Conservation (phyloP, 1,140 invertebrate genomes). For the Pseudomyrmex cubaensis region DNA sequence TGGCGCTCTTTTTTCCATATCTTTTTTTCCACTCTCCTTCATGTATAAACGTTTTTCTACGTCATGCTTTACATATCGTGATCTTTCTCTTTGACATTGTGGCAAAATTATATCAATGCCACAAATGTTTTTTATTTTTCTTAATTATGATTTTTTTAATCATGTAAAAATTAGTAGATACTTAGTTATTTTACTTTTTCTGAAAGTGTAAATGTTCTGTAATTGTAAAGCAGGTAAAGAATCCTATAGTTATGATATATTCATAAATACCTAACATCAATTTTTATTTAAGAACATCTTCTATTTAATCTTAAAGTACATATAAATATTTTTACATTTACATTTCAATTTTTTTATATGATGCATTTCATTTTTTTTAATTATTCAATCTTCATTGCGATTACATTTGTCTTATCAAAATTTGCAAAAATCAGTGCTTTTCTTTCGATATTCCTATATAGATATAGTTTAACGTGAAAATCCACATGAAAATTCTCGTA, state of each 20-base stretch:
- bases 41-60: slow-evolving; percentile 37
- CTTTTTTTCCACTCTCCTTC: neutral
- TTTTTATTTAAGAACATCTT: no score
- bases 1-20: slow-evolving; percentile 27
- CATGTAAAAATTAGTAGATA: neutral
- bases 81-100: neutral
- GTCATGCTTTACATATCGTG: neutral
- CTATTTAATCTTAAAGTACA: no score
- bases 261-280: no score
- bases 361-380: no score
- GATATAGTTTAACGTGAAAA: neutral
- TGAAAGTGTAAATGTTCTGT: no score
- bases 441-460: neutral
- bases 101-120: neutral
- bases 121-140: neutral
- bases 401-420: neutral
- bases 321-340: no score
- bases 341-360: neutral
- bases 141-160: neutral
- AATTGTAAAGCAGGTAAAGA: neutral
- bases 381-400: neutral
- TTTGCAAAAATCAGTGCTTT: neutral
- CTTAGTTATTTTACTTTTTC: neutral
- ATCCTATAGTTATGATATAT: no score
- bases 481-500: neutral